A percentile compares a stretch with the other conserved stretches of the same genome.
phyloP scores from a whole-genome alignment of 2,888 invertebrate genomes.

The Aporophyla nigra region DNA sequence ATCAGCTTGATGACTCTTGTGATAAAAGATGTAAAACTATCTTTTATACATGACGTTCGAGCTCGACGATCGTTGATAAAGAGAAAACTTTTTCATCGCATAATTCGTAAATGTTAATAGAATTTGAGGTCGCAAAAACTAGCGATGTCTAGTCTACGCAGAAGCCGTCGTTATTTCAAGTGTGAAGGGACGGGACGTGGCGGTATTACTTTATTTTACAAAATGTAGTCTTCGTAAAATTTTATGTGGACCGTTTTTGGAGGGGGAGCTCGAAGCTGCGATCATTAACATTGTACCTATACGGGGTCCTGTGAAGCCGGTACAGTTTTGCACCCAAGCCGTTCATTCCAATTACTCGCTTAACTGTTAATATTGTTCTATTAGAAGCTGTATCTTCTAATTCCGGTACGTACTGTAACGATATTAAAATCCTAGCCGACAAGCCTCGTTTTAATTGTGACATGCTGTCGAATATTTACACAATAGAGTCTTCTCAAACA shows the following conservation, averaged over 20 bases:
- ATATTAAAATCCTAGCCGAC: constrained; percentile 60
- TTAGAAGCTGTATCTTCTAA: constrained; percentile 71
- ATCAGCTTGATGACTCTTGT: constrained; percentile 10
- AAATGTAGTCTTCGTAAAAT: constrained; percentile 86
- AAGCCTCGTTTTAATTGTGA: constrained; percentile 30
- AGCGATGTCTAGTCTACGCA: constrained; percentile 71
- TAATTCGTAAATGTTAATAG: constrained; percentile 58
- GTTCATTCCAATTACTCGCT: constrained; percentile 83
- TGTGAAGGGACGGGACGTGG: constrained; percentile 70
- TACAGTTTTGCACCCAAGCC: constrained; percentile 74
- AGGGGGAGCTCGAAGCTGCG: constrained; percentile 72
- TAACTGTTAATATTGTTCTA: constrained; percentile 77
- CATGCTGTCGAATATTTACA: constrained; percentile 10
- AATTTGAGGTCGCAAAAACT: constrained; percentile 69
- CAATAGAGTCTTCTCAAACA: constrained; percentile 20
- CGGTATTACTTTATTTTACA: constrained; percentile 83
- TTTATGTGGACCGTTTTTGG: constrained; percentile 82
- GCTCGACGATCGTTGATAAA: constrained; percentile 16
- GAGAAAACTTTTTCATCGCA: constrained; percentile 39
- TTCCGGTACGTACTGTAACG: constrained; percentile 53
- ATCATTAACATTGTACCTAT: constrained; percentile 82
- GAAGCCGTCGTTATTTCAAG: constrained; percentile 75
- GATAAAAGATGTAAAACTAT: constrained; percentile 22
- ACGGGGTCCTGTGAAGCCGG: constrained; percentile 68
- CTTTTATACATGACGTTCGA: constrained; percentile 43